Conservation (phyloP, 2,888 invertebrate species). For the Mactromeris polynyma region DNA sequence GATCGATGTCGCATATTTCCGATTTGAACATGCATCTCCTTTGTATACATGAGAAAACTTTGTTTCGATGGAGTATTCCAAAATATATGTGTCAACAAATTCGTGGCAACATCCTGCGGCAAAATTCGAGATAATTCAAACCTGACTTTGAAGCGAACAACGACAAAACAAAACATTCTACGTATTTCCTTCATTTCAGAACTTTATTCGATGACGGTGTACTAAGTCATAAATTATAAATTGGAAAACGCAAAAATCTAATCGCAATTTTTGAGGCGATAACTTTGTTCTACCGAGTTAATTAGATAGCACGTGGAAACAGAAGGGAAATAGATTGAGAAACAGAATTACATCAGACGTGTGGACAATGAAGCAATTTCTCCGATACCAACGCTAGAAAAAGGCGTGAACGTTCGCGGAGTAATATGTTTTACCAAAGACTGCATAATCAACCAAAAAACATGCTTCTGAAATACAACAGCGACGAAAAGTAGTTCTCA, state of each 20-base stretch:
- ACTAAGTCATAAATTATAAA: conserved; percentile 21
- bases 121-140: not conserved
- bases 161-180: not conserved
- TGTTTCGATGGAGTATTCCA: not conserved
- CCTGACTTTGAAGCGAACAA: not conserved
- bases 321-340: not conserved
- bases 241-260: conserved; percentile 17
- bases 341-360: conserved; percentile 14
- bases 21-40: not conserved
- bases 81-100: not conserved
- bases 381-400: not conserved
- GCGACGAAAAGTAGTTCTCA: conserved; percentile 1
- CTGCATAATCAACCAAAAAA: conserved; percentile 29
- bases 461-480: not conserved
- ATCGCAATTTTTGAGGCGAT: conserved; percentile 13
- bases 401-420: conserved; percentile 24
- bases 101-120: not conserved
- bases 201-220: not conserved
- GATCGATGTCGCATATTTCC: too few species aligned
- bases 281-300: conserved; percentile 8
- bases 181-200: not conserved
- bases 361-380: conserved; percentile 8
- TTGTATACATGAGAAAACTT: not conserved
- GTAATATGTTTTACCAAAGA: conserved; percentile 23
- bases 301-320: conserved; percentile 3